These are phyloP conservation scores for Aphidius ervi DNA, from an alignment of 1,140 invertebrate species.

Conservation along the genomic window DNA sequence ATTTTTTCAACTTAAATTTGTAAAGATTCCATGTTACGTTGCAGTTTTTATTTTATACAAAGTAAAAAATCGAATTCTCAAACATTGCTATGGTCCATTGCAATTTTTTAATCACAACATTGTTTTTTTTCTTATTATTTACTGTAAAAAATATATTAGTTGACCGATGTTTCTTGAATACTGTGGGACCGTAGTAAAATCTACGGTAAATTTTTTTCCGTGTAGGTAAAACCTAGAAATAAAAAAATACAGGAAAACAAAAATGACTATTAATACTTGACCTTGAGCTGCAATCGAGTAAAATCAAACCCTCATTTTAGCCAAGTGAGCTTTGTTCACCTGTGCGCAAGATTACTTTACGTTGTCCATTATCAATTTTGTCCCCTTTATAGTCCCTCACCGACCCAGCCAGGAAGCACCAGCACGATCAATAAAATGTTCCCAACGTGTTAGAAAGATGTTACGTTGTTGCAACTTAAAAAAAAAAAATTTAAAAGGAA, in stretches of 20 bases:
- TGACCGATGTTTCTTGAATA: too few relatives aligned
- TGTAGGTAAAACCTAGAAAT: neutral
- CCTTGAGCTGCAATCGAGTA: neutral
- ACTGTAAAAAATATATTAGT: too few relatives aligned
- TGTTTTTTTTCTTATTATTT: too few relatives aligned
- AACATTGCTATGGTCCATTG: too few relatives aligned
- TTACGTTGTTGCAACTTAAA: neutral
- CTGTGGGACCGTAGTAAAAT: too few relatives aligned
- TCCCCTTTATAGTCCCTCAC: neutral
- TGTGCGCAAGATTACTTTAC: neutral
- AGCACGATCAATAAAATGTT: slow-evolving; percentile 14
- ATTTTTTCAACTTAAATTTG: too few relatives aligned
- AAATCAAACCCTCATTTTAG: slow-evolving; percentile 5
- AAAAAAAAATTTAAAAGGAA: neutral
- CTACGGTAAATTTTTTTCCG: too few relatives aligned
- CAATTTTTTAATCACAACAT: too few relatives aligned
- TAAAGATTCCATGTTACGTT: too few relatives aligned
- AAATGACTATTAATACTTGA: neutral
- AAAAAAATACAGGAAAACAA: neutral
- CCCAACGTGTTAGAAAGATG: slow-evolving; percentile 14
- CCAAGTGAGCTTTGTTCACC: neutral
- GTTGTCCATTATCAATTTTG: neutral
- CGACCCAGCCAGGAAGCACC: slow-evolving; percentile 4
- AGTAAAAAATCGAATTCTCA: too few relatives aligned
- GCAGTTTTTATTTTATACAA: too few relatives aligned